These are phyloP conservation scores for Actinia tenebrosa DNA, from an alignment of 64 coral and sea anemone species.

Conservation along the genomic window DNA sequence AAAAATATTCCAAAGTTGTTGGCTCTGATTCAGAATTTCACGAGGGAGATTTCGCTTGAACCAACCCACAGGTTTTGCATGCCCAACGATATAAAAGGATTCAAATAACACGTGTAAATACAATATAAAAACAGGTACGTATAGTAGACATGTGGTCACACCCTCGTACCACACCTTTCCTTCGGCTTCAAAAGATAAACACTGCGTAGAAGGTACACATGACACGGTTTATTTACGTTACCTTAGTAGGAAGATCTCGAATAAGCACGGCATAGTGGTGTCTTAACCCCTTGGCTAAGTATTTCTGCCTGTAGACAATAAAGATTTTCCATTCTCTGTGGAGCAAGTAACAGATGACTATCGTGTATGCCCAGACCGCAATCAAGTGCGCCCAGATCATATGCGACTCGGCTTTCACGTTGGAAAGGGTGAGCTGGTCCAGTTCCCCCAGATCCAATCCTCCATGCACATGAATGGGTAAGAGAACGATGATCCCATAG, in stretches of 20 bases:
- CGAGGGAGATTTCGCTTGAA: too few relatives aligned
- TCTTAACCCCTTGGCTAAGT: conserved; percentile 27
- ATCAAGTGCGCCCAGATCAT: conserved; percentile 53
- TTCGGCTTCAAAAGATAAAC: not conserved
- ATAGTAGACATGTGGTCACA: conserved; percentile 7
- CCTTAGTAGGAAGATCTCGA: conserved; percentile 60
- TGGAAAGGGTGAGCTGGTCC: conserved; percentile 39
- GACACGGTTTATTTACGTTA: not conserved
- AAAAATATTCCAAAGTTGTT: too few relatives aligned
- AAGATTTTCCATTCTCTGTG: conserved; percentile 53
- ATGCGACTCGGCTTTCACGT: not conserved
- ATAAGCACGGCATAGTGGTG: conserved; percentile 46
- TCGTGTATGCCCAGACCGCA: conserved; percentile 40
- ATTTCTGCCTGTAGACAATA: conserved; percentile 51
- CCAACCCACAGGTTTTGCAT: not conserved
- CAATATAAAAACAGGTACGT: not conserved
- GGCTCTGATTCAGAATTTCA: too few relatives aligned
- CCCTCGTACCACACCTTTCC: not conserved
- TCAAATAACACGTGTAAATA: not conserved
- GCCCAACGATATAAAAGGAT: not conserved
- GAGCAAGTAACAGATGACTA: conserved; percentile 53
- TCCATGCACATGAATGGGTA: conserved; percentile 40
- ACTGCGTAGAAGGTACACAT: not conserved
- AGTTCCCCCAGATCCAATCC: not conserved
- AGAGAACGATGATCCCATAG: conserved; percentile 44